These are phyloP conservation scores for Euleptes europaea DNA, from an alignment of 2,113 vertebrate genomes.

Conservation along the genomic window DNA sequence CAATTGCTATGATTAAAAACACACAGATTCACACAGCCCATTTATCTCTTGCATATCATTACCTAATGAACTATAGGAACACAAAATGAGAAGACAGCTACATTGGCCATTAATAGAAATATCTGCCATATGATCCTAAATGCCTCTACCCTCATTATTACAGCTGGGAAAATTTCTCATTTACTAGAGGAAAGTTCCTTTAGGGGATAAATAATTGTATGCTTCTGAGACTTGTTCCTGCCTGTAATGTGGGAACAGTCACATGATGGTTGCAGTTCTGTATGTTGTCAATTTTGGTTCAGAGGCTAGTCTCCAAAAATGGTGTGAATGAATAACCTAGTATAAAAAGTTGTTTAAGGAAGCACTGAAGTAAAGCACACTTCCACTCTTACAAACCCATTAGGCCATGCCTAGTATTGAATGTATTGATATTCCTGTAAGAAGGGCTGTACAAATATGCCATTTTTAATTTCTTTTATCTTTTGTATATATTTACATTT, in stretches of 20 bases:
- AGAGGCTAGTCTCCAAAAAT: background rate
- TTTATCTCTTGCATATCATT: slow-evolving; percentile 62
- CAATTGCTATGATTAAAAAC: slow-evolving; percentile 75
- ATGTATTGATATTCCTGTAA: background rate
- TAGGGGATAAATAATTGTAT: slow-evolving; percentile 50
- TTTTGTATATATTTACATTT: too few relatives aligned
- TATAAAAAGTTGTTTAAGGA: too few relatives aligned
- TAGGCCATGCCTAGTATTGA: background rate
- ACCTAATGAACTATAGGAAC: slow-evolving; percentile 60
- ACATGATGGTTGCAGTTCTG: too few relatives aligned
- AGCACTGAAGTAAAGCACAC: too few relatives aligned
- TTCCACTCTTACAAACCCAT: background rate
- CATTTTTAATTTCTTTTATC: too few relatives aligned
- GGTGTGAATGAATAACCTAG: too few relatives aligned
- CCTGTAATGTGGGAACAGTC: too few relatives aligned
- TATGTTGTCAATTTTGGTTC: background rate
- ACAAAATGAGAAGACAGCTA: slow-evolving; percentile 55
- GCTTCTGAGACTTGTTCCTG: slow-evolving; percentile 6
- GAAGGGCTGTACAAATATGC: background rate
- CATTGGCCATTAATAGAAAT: slow-evolving; percentile 61
- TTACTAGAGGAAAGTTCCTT: slow-evolving; percentile 50
- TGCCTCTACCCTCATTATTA: slow-evolving; percentile 68
- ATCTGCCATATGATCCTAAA: slow-evolving; percentile 49
- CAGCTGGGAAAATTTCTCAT: slow-evolving; percentile 49
- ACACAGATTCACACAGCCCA: slow-evolving; percentile 57